phyloP scores from a whole-genome alignment of 2,797 vertebrate species.

The Acanthurus leucopareius region DNA sequence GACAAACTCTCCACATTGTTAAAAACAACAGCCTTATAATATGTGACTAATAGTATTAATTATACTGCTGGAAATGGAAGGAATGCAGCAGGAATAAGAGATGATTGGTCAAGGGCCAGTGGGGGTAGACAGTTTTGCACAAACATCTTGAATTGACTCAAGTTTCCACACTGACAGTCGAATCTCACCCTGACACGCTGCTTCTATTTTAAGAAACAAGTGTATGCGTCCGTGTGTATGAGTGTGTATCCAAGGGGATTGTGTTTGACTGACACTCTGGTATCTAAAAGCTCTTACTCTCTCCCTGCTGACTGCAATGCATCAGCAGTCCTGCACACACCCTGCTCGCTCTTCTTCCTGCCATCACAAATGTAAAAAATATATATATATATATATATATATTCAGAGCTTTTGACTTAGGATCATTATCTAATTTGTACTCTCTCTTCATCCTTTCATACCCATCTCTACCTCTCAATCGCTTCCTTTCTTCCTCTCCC shows the following conservation, averaged over 20 bases:
- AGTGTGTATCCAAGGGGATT: conserved; percentile 55
- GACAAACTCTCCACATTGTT: too few relatives aligned
- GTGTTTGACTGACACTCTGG: conserved; percentile 68
- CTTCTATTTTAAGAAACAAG: conserved; percentile 68
- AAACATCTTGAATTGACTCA: conserved; percentile 30
- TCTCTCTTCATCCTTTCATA: conserved; percentile 45
- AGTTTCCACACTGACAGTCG: conserved; percentile 44
- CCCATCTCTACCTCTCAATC: conserved; percentile 43
- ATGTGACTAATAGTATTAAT: background rate
- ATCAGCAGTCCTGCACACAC: conserved; percentile 54
- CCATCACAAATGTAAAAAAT: conserved; percentile 16
- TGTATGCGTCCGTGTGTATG: conserved; percentile 41
- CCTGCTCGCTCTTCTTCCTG: background rate
- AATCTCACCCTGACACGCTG: conserved; percentile 45
- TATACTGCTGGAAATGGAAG: background rate
- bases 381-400: too few relatives aligned
- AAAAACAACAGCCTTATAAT: background rate
- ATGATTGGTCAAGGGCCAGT: background rate
- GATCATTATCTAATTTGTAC: conserved; percentile 57
- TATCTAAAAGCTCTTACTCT: conserved; percentile 59
- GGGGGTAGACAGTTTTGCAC: conserved; percentile 23
- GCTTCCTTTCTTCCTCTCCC: conserved; percentile 29
- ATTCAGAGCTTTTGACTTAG: conserved; percentile 36
- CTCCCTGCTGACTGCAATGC: conserved; percentile 63
- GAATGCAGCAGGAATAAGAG: background rate